These are phyloP conservation scores for Hyalella azteca DNA, from an alignment of 2,888 invertebrate species.

Conservation along the genomic window DNA sequence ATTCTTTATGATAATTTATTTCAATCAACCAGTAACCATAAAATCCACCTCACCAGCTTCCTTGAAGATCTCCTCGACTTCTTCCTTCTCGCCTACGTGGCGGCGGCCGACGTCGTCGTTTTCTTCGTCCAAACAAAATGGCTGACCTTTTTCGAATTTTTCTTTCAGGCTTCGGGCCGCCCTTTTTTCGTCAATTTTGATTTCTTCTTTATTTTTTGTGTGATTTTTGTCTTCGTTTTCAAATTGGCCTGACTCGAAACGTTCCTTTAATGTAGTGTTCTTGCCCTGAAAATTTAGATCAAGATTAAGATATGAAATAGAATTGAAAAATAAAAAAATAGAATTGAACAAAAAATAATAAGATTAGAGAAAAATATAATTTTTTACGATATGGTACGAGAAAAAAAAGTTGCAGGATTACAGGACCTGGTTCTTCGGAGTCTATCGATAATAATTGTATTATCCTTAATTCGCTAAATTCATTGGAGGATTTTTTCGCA, in stretches of 20 bases:
- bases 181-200: conserved; percentile 49
- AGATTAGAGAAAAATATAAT: background rate
- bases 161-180: conserved; percentile 52
- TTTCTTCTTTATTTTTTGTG: conserved; percentile 47
- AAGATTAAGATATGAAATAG: background rate
- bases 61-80: conserved; percentile 58
- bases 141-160: conserved; percentile 52
- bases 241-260: conserved; percentile 51
- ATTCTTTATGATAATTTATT: too few relatives aligned
- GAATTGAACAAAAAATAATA: background rate
- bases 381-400: background rate
- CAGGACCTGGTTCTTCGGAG: too few relatives aligned
- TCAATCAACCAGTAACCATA: too few relatives aligned
- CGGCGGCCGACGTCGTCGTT: conserved; percentile 34
- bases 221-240: conserved; percentile 34
- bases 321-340: background rate
- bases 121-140: conserved; percentile 35
- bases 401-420: too few relatives aligned
- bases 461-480: too few relatives aligned
- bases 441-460: too few relatives aligned
- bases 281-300: conserved; percentile 41
- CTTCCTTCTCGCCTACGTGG: conserved; percentile 46
- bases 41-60: too few relatives aligned
- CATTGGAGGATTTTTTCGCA: too few relatives aligned
- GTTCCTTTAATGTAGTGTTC: conserved; percentile 48